A percentile compares a stretch with the other conserved stretches of the same genome.
Conservation (phyloP, 2,888 invertebrate species). For the Xestia xanthographa region DNA sequence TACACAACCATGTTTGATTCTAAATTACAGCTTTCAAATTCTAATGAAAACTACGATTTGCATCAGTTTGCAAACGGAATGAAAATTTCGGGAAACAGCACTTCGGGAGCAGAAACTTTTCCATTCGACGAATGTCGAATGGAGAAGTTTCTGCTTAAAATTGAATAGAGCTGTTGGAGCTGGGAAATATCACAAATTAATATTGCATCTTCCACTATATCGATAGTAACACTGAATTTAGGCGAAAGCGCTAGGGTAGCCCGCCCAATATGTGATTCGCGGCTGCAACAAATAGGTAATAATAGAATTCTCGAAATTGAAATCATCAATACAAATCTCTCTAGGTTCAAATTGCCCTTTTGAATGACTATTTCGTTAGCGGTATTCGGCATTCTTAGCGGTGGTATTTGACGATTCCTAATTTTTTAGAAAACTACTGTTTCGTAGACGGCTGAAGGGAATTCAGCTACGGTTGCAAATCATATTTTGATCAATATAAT, state of each 20-base stretch:
- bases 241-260: not conserved
- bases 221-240: not conserved
- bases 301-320: not conserved
- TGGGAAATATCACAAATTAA: not conserved
- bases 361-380: not conserved
- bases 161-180: not conserved
- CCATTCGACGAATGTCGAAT: too few relatives aligned
- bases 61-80: too few relatives aligned
- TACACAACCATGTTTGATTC: conserved; percentile 1
- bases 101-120: too few relatives aligned
- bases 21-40: conserved; percentile 32
- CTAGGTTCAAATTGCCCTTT: not conserved
- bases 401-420: not conserved
- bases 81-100: too few relatives aligned
- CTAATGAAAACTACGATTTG: conserved; percentile 11
- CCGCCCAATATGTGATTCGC: not conserved
- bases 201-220: not conserved
- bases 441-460: too few relatives aligned
- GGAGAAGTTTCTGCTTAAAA: not conserved
- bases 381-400: not conserved
- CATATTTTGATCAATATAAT: not conserved
- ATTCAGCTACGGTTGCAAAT: not conserved
- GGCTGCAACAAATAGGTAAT: not conserved
- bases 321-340: not conserved
- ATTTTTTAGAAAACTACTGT: too few relatives aligned